A percentile compares a stretch with the other conserved stretches of the same genome.
phyloP scores from a whole-genome alignment of 2,113 vertebrate genomes.

The Python bivittatus region DNA sequence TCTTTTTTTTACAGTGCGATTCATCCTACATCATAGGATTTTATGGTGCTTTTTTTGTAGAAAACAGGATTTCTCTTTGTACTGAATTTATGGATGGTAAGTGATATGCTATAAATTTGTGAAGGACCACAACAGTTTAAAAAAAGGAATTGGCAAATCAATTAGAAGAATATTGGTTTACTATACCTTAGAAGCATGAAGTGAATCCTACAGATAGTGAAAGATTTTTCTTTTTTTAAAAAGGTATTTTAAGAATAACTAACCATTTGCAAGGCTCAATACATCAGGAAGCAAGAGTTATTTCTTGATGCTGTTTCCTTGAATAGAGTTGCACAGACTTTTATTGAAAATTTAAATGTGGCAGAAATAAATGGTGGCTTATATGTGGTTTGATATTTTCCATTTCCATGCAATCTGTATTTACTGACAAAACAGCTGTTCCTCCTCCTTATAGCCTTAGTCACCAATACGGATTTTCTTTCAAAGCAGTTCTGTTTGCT shows the following conservation, averaged over 20 bases:
- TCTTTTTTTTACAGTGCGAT: slow-evolving; percentile 86
- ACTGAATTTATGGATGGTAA: slow-evolving; percentile 99
- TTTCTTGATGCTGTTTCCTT: slow-evolving; percentile 48
- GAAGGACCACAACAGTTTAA: slow-evolving; percentile 31
- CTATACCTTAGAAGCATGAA: not conserved
- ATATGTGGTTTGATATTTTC: slow-evolving; percentile 68
- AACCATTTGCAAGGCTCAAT: slow-evolving; percentile 24
- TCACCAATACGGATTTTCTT: slow-evolving; percentile 76
- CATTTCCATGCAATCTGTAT: slow-evolving; percentile 73
- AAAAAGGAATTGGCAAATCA: not conserved
- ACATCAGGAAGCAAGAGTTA: slow-evolving; percentile 18
- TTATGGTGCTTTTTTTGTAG: slow-evolving; percentile 98
- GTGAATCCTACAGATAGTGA: not conserved
- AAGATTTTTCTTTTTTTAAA: not conserved
- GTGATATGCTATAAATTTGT: slow-evolving; percentile 62
- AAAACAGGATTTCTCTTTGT: slow-evolving; percentile 98
- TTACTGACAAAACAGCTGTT: slow-evolving; percentile 76
- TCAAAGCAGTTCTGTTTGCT: slow-evolving; percentile 71
- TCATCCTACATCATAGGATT: slow-evolving; percentile 99
- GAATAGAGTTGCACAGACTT: slow-evolving; percentile 59
- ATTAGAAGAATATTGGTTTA: not conserved
- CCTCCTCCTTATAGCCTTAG: slow-evolving; percentile 68
- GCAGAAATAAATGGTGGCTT: slow-evolving; percentile 69
- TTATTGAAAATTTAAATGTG: slow-evolving; percentile 79
- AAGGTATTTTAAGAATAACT: slow-evolving; percentile 31